phyloP scores from a whole-genome alignment of 1,140 invertebrate species.

The Heliconius melpomene region DNA sequence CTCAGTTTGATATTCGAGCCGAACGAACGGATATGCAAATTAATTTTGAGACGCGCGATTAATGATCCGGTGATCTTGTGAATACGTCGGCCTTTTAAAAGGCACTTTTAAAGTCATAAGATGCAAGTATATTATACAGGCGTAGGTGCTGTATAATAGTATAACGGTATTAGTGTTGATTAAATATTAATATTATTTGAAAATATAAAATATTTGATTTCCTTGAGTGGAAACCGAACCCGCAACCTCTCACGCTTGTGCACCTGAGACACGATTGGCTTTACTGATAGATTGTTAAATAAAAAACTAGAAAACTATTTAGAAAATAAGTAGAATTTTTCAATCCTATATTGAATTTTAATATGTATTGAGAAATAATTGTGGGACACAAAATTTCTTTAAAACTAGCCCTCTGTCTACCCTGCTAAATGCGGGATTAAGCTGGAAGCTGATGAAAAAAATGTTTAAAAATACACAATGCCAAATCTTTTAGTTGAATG shows the following conservation, averaged over 20 bases:
- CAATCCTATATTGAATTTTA: not conserved
- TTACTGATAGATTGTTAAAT: not conserved
- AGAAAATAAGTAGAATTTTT: not conserved
- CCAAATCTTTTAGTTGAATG: not conserved
- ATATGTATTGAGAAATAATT: not conserved
- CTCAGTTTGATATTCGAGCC: conserved; percentile 32
- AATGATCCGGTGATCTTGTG: conserved; percentile 25
- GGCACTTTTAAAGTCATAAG: conserved; percentile 25
- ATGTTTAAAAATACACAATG: not conserved
- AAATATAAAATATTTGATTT: too few species aligned
- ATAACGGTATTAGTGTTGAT: not conserved
- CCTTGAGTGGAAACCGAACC: too few species aligned
- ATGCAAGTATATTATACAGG: not conserved
- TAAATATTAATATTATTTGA: too few species aligned
- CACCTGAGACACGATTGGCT: too few species aligned
- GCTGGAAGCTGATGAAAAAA: not conserved
- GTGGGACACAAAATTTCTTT: too few species aligned
- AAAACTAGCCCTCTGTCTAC: too few species aligned
- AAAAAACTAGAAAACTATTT: too few species aligned
- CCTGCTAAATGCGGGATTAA: too few species aligned
- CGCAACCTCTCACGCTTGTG: too few species aligned
- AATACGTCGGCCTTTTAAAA: not conserved
- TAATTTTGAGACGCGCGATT: conserved; percentile 39
- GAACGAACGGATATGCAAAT: conserved; percentile 42
- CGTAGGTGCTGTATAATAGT: not conserved